Evolutionary conservation across 2,888 invertebrate genomes (phyloP).

Genomic region (Amphipyra berbera): DNA sequence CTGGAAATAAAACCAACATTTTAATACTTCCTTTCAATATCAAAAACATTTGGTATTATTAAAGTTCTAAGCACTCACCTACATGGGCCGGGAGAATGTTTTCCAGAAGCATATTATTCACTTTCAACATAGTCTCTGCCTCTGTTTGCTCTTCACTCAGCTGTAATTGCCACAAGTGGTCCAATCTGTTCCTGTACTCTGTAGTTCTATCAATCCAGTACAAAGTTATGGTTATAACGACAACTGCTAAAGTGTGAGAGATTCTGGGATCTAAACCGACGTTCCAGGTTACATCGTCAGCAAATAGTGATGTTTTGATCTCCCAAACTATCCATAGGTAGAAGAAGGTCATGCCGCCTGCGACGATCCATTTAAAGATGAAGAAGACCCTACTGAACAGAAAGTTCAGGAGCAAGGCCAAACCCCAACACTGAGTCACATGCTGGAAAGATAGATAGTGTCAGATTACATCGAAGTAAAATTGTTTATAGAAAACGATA

Average conservation of each 20-base stretch:
- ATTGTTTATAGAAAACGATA: constrained; percentile 1
- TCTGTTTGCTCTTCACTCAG: constrained; percentile 95
- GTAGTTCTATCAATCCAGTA: constrained; percentile 97
- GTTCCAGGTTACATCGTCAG: constrained; percentile 92
- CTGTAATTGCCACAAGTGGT: constrained; percentile 92
- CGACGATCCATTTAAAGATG: constrained; percentile 94
- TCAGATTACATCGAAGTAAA: constrained; percentile 19
- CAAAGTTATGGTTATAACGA: constrained; percentile 93
- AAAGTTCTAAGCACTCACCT: constrained; percentile 87
- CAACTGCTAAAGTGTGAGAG: constrained; percentile 93
- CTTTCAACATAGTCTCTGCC: constrained; percentile 95
- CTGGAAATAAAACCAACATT: constrained; percentile 81
- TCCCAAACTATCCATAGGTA: constrained; percentile 93
- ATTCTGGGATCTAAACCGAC: constrained; percentile 91
- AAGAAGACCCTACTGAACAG: constrained; percentile 96
- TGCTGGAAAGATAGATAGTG: constrained; percentile 88
- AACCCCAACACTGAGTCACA: constrained; percentile 92
- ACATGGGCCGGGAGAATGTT: constrained; percentile 98
- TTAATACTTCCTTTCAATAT: not conserved
- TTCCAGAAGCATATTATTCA: constrained; percentile 96
- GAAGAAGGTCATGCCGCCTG: constrained; percentile 90
- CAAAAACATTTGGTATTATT: not conserved
- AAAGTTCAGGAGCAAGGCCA: constrained; percentile 93
- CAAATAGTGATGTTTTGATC: constrained; percentile 88
- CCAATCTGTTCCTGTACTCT: constrained; percentile 96